phyloP scores from a whole-genome alignment of 1,140 invertebrate genomes.

The Drosophila kepulauana region DNA sequence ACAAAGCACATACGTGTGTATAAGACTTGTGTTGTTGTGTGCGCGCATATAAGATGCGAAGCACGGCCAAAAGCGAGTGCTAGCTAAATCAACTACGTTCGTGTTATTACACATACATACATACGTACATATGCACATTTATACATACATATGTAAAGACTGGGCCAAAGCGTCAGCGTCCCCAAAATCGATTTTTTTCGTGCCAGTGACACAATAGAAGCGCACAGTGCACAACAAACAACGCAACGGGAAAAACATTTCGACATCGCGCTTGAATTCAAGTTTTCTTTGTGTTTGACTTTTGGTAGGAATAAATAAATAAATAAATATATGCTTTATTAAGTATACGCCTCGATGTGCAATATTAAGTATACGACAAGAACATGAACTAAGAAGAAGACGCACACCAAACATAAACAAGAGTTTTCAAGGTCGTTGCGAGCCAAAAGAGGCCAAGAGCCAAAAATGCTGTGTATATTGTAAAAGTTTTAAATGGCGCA shows the following conservation, averaged over 20 bases:
- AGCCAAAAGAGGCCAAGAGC: constrained; percentile 49
- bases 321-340: neutral
- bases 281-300: neutral
- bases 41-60: constrained; percentile 41
- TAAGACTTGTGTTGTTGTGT: neutral
- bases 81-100: constrained; percentile 51
- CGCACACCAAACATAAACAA: constrained; percentile 71
- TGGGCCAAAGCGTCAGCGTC: constrained; percentile 64
- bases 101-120: constrained; percentile 6
- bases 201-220: constrained; percentile 58
- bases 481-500: constrained; percentile 59
- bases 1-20: constrained; percentile 11
- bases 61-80: constrained; percentile 33
- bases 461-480: constrained; percentile 38
- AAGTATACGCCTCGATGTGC: neutral
- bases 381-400: constrained; percentile 21
- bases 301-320: constrained; percentile 14
- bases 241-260: constrained; percentile 2
- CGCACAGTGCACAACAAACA: constrained; percentile 43
- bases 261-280: neutral
- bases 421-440: constrained; percentile 74
- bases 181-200: constrained; percentile 77
- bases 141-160: constrained; percentile 29
- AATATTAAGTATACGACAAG: constrained; percentile 12
- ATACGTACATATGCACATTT: neutral